Conservation (phyloP, 2,888 invertebrate species). For the Torymus texanus region DNA sequence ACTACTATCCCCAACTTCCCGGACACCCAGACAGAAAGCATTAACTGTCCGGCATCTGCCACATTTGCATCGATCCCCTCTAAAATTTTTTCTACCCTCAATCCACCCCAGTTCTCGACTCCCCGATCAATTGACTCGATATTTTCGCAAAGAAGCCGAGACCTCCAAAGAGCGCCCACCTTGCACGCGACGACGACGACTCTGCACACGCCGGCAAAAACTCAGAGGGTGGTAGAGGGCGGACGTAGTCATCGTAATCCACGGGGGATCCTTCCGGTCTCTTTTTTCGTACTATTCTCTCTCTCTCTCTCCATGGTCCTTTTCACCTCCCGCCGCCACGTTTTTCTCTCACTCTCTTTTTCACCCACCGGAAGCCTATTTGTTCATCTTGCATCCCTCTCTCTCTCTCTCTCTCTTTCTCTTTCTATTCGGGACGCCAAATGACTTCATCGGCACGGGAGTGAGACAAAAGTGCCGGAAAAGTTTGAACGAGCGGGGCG, state of each 20-base stretch:
- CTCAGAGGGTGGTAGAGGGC: background rate
- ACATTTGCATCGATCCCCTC: background rate
- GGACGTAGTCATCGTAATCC: slow-evolving; percentile 28
- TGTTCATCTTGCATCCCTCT: slow-evolving; percentile 11
- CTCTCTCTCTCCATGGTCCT: slow-evolving; percentile 14
- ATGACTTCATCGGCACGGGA: slow-evolving; percentile 21
- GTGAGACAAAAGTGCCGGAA: slow-evolving; percentile 28
- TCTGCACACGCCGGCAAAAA: slow-evolving; percentile 34
- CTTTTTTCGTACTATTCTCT: slow-evolving; percentile 21
- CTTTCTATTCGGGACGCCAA: background rate
- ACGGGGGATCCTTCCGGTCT: slow-evolving; percentile 27
- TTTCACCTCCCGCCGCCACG: slow-evolving; percentile 23
- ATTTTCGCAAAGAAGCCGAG: slow-evolving; percentile 16
- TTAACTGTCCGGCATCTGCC: background rate
- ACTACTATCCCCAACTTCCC: no score
- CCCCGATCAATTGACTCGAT: slow-evolving; percentile 39
- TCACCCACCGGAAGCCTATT: background rate
- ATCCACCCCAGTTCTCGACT: background rate
- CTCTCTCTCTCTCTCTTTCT: background rate
- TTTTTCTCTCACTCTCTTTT: slow-evolving; percentile 20
- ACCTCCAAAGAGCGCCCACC: no score
- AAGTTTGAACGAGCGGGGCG: slow-evolving; percentile 1
- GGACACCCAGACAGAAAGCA: background rate
- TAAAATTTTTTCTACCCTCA: background rate
- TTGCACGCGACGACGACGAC: background rate